Percentiles rank a stretch among this genome's conserved stretches.
These are phyloP conservation scores for Drosophila teissieri DNA, from an alignment of 1,140 invertebrate genomes.

Conservation along the genomic window DNA sequence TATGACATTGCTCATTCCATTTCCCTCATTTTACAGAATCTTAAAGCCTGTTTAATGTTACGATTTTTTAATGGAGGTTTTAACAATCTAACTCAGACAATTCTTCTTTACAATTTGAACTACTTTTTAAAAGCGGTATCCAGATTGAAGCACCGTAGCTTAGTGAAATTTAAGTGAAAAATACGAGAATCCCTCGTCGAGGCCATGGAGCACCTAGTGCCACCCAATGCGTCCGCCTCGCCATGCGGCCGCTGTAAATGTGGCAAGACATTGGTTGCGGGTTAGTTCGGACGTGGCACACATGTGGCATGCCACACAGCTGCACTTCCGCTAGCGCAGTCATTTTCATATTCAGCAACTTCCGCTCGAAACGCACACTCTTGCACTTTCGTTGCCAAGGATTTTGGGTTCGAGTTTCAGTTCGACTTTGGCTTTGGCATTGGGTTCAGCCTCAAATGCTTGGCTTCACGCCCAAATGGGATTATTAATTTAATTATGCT, in stretches of 20 bases:
- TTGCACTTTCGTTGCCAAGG: not conserved
- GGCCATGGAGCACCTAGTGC: not conserved
- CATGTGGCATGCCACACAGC: constrained; percentile 80
- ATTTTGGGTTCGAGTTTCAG: not conserved
- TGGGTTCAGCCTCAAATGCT: constrained; percentile 29
- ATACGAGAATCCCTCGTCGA: not conserved
- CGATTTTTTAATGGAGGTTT: too few relatives aligned
- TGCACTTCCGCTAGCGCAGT: constrained; percentile 83
- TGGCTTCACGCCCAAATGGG: constrained; percentile 75
- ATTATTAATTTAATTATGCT: constrained; percentile 83
- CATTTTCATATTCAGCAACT: constrained; percentile 82
- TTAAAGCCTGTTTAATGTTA: too few relatives aligned
- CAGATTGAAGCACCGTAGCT: not conserved
- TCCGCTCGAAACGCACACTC: constrained; percentile 42
- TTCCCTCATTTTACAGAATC: too few relatives aligned
- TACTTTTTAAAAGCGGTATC: not conserved
- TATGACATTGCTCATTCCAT: too few relatives aligned
- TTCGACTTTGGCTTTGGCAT: constrained; percentile 5
- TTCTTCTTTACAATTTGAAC: too few relatives aligned
- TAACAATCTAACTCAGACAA: too few relatives aligned
- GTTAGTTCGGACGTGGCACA: constrained; percentile 52
- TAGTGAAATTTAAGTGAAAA: not conserved
- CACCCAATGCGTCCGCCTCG: not conserved
- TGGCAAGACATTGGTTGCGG: constrained; percentile 61
- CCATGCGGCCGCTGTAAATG: constrained; percentile 58